Percentiles rank a stretch among this genome's conserved stretches.
These are phyloP conservation scores for Zalophus californianus DNA, from an alignment of 2,797 vertebrate species.

Conservation along the genomic window DNA sequence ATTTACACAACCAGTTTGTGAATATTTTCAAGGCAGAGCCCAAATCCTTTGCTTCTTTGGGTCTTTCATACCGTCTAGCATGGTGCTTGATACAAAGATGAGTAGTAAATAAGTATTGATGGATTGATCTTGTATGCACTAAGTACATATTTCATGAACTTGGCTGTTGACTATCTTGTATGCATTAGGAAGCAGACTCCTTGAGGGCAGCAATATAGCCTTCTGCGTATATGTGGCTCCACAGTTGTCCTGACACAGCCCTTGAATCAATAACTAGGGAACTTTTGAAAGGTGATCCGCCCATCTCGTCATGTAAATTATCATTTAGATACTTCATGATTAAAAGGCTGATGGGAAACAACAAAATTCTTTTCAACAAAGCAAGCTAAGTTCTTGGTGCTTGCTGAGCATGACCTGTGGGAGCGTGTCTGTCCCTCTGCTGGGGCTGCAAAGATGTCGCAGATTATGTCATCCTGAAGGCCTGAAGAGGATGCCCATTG, in stretches of 20 bases:
- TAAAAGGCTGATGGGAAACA: background rate
- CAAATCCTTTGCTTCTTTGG: background rate
- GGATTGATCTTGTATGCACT: background rate
- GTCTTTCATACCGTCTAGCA: background rate
- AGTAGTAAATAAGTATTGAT: background rate
- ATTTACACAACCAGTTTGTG: background rate
- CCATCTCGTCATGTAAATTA: background rate
- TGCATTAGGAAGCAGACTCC: background rate
- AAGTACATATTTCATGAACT: background rate
- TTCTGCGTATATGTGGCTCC: background rate
- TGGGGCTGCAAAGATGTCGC: background rate
- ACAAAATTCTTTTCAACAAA: background rate
- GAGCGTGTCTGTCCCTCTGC: background rate
- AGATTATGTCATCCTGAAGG: background rate
- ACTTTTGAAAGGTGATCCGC: background rate
- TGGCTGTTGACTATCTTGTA: background rate
- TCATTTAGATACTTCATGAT: background rate
- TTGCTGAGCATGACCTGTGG: background rate
- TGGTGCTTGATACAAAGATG: background rate
- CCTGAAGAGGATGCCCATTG: constrained; percentile 27
- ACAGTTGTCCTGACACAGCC: background rate
- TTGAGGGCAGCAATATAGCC: background rate
- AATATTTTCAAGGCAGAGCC: background rate
- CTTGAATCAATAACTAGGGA: background rate
- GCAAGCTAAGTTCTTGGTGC: background rate